These are phyloP conservation scores for Geococcyx californianus DNA, from an alignment of 2,113 vertebrate genomes.

Conservation along the genomic window DNA sequence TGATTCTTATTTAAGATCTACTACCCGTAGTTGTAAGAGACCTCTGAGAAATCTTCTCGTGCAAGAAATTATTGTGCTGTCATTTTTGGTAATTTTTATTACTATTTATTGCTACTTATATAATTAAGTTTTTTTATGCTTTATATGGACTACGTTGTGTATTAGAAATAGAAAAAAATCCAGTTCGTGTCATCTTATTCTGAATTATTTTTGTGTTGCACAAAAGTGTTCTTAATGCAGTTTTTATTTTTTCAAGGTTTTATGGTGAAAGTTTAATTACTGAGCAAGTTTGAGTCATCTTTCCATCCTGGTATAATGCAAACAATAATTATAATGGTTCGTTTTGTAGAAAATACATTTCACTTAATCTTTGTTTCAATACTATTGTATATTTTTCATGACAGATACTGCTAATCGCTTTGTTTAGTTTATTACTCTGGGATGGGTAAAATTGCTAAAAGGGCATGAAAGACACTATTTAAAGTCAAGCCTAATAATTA, in stretches of 20 bases:
- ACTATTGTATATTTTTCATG: not conserved
- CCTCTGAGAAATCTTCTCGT: not conserved
- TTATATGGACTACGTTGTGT: not conserved
- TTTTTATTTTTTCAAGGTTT: slow-evolving; percentile 19
- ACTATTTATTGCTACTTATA: not conserved
- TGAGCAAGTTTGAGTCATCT: not conserved
- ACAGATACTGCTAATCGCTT: not conserved
- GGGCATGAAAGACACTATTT: not conserved
- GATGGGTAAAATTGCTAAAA: slow-evolving; percentile 8
- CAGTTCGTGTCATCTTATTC: not conserved
- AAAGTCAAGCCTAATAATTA: not conserved
- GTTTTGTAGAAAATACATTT: not conserved
- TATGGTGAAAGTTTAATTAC: slow-evolving; percentile 4
- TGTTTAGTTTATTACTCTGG: not conserved
- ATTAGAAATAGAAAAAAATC: not conserved
- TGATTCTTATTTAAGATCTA: not conserved
- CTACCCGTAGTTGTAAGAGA: not conserved
- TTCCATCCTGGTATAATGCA: not conserved
- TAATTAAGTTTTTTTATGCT: not conserved
- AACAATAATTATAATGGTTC: slow-evolving; percentile 1
- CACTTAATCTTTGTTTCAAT: not conserved
- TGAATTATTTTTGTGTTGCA: not conserved
- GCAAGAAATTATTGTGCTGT: not conserved
- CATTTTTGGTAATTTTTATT: not conserved
- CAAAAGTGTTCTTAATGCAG: not conserved